Base-by-base conservation (phyloP, 2,797 vertebrate species). In the Dicrostonyx torquatus region DNA sequence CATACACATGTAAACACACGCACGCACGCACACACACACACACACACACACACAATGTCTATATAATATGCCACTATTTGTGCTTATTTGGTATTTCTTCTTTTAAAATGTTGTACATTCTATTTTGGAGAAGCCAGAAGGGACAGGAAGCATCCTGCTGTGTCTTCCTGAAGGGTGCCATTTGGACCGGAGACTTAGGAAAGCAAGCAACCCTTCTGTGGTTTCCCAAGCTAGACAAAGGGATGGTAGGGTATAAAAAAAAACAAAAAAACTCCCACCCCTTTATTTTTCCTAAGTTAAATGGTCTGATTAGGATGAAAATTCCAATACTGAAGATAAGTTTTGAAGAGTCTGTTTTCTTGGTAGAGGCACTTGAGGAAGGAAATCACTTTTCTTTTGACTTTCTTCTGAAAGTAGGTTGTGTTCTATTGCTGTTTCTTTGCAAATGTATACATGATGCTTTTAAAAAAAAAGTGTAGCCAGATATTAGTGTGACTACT, bases 311-410 rank as follows among this genome's bases (percentile, higher is more conserved):
- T 37, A 89, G 43, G 87, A 43, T 58, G 64, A 26, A 79, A 45
- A 10, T 26, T 91, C 29, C 48, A 26, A 82, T 58, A 20, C 31
- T 15, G 34, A 5, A 86, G 31, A 43, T 82, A 86, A 53, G 66
- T 45, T 80, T 12, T 43, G 40, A 90, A 92, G n/a, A 29, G 22
- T 90, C 8, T 89, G 24, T 90, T 94, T 96, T 40, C 88, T 31
- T 68, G 24, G 89, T 64, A 45, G 50, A 93, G 48, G 1, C 14
- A 58, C 90, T 75, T 66, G 58, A 0, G 75, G 12, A 84, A 73
- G 62, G 55, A 93, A 31, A 18, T 64, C 62, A 68, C 73, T 94
- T 91, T 40, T 58, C 11, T 53, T 88, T 24, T 48, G 43, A 77
- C 20, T 37, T 70, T 79, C 43, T 92, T 89, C 48, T 75, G 24